phyloP scores from a whole-genome alignment of 2,888 invertebrate genomes.

The Brachynemurus nebulosus region DNA sequence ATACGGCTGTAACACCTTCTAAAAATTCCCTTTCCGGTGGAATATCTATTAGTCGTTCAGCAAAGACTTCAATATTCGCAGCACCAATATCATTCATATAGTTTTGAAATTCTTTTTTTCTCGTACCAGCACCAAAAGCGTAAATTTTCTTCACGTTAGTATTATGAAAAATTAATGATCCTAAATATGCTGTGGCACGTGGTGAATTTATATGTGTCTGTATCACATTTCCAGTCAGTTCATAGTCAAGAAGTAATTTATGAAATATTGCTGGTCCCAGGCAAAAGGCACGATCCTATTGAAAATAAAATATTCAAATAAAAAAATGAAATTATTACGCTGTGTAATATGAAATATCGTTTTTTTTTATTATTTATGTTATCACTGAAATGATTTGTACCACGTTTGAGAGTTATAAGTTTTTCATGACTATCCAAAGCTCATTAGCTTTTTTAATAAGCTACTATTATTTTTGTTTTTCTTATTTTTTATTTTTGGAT shows the following conservation, averaged over 20 bases:
- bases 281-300: slow-evolving; percentile 65
- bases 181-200: slow-evolving; percentile 64
- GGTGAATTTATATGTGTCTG: slow-evolving; percentile 71
- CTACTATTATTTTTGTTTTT: too few relatives aligned
- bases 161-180: slow-evolving; percentile 45
- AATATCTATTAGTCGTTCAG: slow-evolving; percentile 36
- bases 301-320: too few relatives aligned
- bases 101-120: slow-evolving; percentile 48
- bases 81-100: slow-evolving; percentile 57
- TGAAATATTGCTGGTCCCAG: slow-evolving; percentile 64
- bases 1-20: slow-evolving; percentile 46
- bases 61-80: slow-evolving; percentile 36
- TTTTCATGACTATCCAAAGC: too few relatives aligned
- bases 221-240: slow-evolving; percentile 57
- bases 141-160: slow-evolving; percentile 42
- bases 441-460: too few relatives aligned
- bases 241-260: slow-evolving; percentile 47
- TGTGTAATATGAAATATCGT: too few relatives aligned
- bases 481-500: too few relatives aligned
- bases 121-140: slow-evolving; percentile 46
- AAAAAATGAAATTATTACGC: too few relatives aligned
- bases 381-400: background rate
- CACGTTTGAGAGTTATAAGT: background rate
- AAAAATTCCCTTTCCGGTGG: slow-evolving; percentile 37
- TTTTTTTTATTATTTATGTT: background rate